A percentile compares a stretch with the other conserved stretches of the same genome.
These are phyloP conservation scores for Carlito syrichta DNA, from an alignment of 2,113 vertebrate species.

Conservation along the genomic window DNA sequence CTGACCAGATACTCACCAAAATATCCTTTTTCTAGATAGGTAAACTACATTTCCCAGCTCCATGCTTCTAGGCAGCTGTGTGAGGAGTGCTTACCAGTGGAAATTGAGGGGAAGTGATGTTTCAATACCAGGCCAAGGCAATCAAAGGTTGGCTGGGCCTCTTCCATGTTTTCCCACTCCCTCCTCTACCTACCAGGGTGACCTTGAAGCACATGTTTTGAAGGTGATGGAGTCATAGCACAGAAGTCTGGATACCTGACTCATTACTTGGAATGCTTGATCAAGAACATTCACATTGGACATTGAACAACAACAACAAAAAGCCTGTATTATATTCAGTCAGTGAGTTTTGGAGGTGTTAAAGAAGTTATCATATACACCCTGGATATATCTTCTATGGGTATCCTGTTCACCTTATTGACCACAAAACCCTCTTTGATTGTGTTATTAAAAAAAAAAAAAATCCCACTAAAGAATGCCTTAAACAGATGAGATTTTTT, in stretches of 20 bases:
- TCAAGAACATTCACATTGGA: not conserved
- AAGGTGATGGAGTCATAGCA: not conserved
- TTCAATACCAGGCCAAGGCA: not conserved
- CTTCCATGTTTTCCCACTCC: not conserved
- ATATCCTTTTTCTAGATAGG: not conserved
- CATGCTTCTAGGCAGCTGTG: not conserved
- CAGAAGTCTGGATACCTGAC: not conserved
- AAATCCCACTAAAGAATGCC: not conserved
- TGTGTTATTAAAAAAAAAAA: too few relatives aligned
- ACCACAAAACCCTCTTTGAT: not conserved
- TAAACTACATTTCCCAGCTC: not conserved
- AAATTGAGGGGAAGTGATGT: not conserved
- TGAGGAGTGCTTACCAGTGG: not conserved
- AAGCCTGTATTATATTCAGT: not conserved
- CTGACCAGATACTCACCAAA: not conserved
- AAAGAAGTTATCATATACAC: not conserved
- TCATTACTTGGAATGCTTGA: not conserved
- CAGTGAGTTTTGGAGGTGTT: not conserved
- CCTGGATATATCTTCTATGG: not conserved
- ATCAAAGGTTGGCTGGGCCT: not conserved
- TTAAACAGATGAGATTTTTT: not conserved
- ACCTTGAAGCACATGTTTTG: constrained; percentile 11
- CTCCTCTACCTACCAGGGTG: not conserved
- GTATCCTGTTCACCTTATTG: not conserved
- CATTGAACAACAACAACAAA: not conserved